Evolutionary conservation across 2,888 invertebrate species (phyloP).

Genomic region (Agrochola litura): DNA sequence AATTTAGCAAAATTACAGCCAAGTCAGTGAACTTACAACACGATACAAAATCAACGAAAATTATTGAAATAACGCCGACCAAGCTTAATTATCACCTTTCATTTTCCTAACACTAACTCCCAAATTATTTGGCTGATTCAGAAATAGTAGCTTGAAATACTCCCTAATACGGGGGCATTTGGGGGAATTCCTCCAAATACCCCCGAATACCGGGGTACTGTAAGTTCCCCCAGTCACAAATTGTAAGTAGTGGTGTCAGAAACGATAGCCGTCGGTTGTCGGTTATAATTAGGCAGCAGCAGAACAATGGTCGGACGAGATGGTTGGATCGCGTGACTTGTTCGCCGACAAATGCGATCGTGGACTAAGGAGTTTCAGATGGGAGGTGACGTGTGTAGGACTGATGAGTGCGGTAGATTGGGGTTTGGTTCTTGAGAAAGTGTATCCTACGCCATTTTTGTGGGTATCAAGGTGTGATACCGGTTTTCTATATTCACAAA

Average conservation of each 20-base stretch:
- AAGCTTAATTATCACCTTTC: slow-evolving; percentile 25
- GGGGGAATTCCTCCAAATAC: background rate
- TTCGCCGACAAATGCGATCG: slow-evolving; percentile 42
- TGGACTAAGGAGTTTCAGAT: slow-evolving; percentile 38
- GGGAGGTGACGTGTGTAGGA: background rate
- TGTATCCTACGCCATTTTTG: too few species aligned
- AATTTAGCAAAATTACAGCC: slow-evolving; percentile 18
- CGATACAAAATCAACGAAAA: slow-evolving; percentile 13
- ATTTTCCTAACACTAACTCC: slow-evolving; percentile 14
- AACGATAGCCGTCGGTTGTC: slow-evolving; percentile 63
- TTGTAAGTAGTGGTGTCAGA: slow-evolving; percentile 63
- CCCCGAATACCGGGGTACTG: background rate
- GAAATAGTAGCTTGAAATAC: slow-evolving; percentile 18
- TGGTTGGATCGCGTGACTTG: slow-evolving; percentile 77
- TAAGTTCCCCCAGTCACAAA: slow-evolving; percentile 16
- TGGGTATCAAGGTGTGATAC: too few species aligned
- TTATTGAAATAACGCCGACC: slow-evolving; percentile 8
- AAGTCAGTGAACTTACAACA: slow-evolving; percentile 13
- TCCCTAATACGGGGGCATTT: background rate
- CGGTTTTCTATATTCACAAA: background rate
- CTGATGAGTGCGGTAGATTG: background rate
- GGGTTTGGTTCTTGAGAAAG: background rate
- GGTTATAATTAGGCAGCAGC: slow-evolving; percentile 72
- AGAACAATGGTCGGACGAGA: slow-evolving; percentile 71
- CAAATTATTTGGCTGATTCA: slow-evolving; percentile 29